Evolutionary conservation across 1,140 invertebrate genomes (phyloP), one percentile per base, ranked within the genome.

Genomic region (Triops cancriformis): DNA sequence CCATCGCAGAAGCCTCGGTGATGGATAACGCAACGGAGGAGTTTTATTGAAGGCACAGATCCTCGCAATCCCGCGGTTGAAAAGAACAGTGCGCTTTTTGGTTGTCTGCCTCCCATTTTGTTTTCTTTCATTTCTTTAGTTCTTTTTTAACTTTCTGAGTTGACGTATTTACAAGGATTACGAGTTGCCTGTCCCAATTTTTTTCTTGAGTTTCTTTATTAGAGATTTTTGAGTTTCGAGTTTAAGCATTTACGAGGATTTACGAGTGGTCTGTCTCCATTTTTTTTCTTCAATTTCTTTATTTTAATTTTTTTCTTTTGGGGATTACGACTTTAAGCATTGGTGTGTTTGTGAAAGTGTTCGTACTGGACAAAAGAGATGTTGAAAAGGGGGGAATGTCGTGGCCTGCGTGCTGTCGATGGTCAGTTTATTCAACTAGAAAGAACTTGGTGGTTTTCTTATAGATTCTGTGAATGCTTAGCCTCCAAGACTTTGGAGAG

Each of bases 21-120:
- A 23, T 18, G 51, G 4, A 4, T 23, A 64, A 64, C 51, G 51
- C 51, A 64, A 64, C 23, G 51, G 51, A 64, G 51, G 18, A 64
- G 23, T 64, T 64, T 64, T 64, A 64, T 64, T n/a, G 51, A 64
- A 64, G 51, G 18, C 51, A 64, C 51, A 64, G 51, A 64, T n/a
- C 14, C 51, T 64, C 51, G 14, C 51, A 64, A 64, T 64, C 23
- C 18, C 51, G 14, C 23, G 51, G 51, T 64, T 64, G 18, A 23
- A 64, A 64, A n/a, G 51, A n/a, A 64, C 51, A 64, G 23, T 64
- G 10, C 23, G n/a, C 51, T 10, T 10, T 64, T 64, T 64, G 1
- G 4, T 64, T 64, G 14, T 11, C 45, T 23, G 0, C 0, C 51
- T 14, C 51, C 51, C 6, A n/a, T 64, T 64, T 64, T 37, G 2